These are phyloP conservation scores for Brachyistius frenatus DNA, from an alignment of 2,113 vertebrate species.

Conservation along the genomic window DNA sequence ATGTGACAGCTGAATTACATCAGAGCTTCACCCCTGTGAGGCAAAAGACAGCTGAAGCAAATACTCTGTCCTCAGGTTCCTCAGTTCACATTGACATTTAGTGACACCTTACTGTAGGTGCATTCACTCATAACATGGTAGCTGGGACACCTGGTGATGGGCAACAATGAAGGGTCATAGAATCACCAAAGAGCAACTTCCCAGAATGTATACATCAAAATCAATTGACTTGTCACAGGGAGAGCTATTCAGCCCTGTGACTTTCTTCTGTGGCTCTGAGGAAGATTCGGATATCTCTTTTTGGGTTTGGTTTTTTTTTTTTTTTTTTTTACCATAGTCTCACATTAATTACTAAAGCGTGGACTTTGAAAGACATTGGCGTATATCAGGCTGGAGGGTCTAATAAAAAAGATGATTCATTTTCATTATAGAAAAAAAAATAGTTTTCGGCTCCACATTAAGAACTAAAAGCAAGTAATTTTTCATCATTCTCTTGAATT, in stretches of 20 bases:
- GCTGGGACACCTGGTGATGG: not conserved
- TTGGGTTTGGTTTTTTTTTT: not conserved
- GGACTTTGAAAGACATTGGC: not conserved
- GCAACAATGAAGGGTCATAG: conserved; percentile 3
- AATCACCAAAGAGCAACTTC: conserved; percentile 2
- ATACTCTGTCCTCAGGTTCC: conserved; percentile 15
- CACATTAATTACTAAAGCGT: not conserved
- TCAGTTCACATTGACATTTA: conserved; percentile 19
- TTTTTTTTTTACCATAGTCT: not conserved
- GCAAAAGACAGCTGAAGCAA: conserved; percentile 37
- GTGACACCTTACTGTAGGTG: conserved; percentile 12
- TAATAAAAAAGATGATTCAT: not conserved
- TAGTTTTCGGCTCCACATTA: not conserved
- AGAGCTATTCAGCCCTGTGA: not conserved
- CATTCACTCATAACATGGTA: conserved; percentile 1
- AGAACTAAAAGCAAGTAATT: not conserved
- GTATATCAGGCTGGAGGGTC: not conserved
- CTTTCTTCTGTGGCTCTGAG: not conserved
- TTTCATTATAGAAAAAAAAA: not conserved
- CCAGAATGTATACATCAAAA: not conserved
- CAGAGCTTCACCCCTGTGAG: conserved; percentile 43
- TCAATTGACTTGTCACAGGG: not conserved
- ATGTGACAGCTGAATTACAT: conserved; percentile 69
- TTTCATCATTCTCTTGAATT: not conserved
- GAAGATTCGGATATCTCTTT: not conserved